A percentile compares a stretch with the other conserved stretches of the same genome.
Evolutionary conservation across 2,888 invertebrate species (phyloP).

Genomic region (Athalia cordata): DNA sequence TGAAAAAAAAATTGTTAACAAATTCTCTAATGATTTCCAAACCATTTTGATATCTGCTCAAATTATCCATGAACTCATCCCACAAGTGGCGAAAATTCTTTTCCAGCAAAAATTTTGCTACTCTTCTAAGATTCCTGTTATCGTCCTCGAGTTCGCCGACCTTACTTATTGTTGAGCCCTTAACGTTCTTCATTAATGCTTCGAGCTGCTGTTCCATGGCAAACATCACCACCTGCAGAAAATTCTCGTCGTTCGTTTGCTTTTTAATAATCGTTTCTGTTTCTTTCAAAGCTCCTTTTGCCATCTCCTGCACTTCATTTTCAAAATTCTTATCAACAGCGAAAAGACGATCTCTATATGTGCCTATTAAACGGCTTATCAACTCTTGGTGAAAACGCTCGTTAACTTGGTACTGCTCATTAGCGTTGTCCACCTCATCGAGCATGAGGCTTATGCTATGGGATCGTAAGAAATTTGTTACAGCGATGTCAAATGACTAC

Average conservation of each 20-base stretch:
- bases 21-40: neutral
- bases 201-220: conserved; percentile 51
- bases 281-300: conserved; percentile 48
- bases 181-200: conserved; percentile 48
- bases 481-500: no score
- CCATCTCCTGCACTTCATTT: conserved; percentile 49
- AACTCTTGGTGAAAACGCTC: conserved; percentile 68
- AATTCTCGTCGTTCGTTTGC: conserved; percentile 51
- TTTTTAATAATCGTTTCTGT: conserved; percentile 47
- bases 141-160: conserved; percentile 65
- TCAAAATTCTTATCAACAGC: conserved; percentile 52
- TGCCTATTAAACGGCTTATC: conserved; percentile 68
- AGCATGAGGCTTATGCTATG: conserved; percentile 68
- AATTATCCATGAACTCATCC: conserved; percentile 51
- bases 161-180: conserved; percentile 56
- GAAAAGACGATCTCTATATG: conserved; percentile 64
- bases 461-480: no score
- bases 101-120: conserved; percentile 50
- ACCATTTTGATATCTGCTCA: conserved; percentile 55
- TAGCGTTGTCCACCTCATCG: conserved; percentile 70
- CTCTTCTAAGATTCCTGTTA: conserved; percentile 58
- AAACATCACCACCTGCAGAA: conserved; percentile 53
- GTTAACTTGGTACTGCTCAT: conserved; percentile 71
- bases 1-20: neutral
- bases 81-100: conserved; percentile 53